phyloP scores from a whole-genome alignment of 92 coral and sea anemone species.

The Heteractis magnifica region DNA sequence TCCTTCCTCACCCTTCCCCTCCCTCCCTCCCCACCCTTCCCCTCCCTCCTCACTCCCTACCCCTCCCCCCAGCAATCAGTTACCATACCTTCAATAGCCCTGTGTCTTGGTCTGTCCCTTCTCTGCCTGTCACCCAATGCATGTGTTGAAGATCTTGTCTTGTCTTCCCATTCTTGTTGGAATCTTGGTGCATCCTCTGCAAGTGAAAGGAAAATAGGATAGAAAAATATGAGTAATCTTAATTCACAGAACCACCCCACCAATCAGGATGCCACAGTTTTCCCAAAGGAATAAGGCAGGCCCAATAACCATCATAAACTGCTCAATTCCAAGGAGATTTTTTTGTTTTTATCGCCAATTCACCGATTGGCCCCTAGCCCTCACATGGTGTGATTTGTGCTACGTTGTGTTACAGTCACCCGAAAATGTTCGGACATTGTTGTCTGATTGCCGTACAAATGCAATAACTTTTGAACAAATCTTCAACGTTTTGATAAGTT shows the following conservation, averaged over 20 bases:
- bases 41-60: neutral
- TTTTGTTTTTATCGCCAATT: neutral
- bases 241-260: neutral
- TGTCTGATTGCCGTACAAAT: too few relatives aligned
- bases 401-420: neutral
- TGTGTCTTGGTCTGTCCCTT: slow-evolving; percentile 31
- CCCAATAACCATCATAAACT: too few relatives aligned
- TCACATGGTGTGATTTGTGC: too few relatives aligned
- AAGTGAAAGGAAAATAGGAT: neutral
- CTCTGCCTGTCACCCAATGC: slow-evolving; percentile 3
- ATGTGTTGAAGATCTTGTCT: slow-evolving; percentile 44
- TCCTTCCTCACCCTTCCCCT: neutral
- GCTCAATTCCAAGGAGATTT: neutral
- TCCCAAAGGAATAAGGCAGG: neutral
- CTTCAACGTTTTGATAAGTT: too few relatives aligned
- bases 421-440: too few relatives aligned
- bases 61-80: neutral
- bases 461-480: too few relatives aligned
- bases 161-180: slow-evolving; percentile 69
- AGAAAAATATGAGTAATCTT: neutral
- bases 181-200: slow-evolving; percentile 69
- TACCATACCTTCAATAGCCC: slow-evolving; percentile 50
- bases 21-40: neutral
- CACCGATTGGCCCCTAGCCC: too few relatives aligned
- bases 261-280: too few relatives aligned